Evolutionary conservation across 2,113 vertebrate genomes (phyloP), one percentile per base, ranked within the genome.

Genomic region (Fulica atra): DNA sequence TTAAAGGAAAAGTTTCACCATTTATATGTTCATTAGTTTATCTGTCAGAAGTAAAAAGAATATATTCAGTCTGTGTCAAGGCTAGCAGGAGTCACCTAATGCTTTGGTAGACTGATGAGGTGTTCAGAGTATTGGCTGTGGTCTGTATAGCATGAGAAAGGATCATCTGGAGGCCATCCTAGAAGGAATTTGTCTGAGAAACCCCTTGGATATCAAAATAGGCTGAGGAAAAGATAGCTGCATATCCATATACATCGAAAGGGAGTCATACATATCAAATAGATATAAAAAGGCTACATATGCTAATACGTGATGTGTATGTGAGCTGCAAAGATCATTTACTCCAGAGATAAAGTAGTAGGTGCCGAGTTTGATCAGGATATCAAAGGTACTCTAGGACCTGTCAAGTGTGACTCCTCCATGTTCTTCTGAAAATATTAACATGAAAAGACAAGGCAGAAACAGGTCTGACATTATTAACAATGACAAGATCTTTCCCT

Each of bases 361-460:
- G 93, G 70, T 85, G 81, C 69, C 4, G 7, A 66, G 85, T 78
- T 95, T 92, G 86, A 95, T 97, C 91, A 95, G 44, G 42, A 93
- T 86, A 93, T 96, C 96, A 96, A 94, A 95, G 81, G 21, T 80
- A 64, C 50, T 85, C 42, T 14, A 90, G 59, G 54, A 71, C 68
- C 82, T 95, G 89, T 93, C 93, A 96, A 85, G 66, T n/a, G 31
- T 35, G 16, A 78, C 70, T 81, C 51, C 56, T 86, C 63, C n/a
- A 11, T 33, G 51, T 91, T 93, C 60, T 84, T 88, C 80, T 93
- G 87, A 91, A 95, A 89, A 74, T 40, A 77, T 78, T 88, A 94
- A 81, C 81, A 25, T 89, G 88, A 92, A 95, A 96, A 93, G 93
- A 89, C 81, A 86, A 89, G 65, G 85, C 78, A 93, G 91, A 78